phyloP scores from a whole-genome alignment of 2,113 vertebrate species.

The Eulemur rufifrons region DNA sequence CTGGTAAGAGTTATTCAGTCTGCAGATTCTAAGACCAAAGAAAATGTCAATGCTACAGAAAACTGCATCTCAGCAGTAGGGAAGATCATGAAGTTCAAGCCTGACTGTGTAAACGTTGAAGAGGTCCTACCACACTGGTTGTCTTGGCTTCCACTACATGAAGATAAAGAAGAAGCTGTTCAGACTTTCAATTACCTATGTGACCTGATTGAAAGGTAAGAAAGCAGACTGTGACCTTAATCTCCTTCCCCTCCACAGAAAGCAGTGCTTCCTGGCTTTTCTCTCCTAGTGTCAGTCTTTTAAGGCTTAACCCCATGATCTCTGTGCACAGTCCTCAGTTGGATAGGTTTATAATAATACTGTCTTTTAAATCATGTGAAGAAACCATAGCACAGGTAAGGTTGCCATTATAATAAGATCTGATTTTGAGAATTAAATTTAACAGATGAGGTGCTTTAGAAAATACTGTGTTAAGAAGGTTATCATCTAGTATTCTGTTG shows the following conservation, averaged over 20 bases:
- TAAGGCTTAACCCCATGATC: no score
- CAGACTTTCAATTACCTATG: slow-evolving; percentile 97
- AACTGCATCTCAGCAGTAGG: slow-evolving; percentile 99
- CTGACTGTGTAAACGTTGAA: slow-evolving; percentile 94
- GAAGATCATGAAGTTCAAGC: slow-evolving; percentile 96
- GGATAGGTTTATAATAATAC: background rate
- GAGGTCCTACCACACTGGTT: slow-evolving; percentile 98
- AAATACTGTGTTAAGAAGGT: background rate
- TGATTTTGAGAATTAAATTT: background rate
- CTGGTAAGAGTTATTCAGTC: slow-evolving; percentile 96
- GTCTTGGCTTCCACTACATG: slow-evolving; percentile 96
- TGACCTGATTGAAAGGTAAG: slow-evolving; percentile 97
- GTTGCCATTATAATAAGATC: background rate
- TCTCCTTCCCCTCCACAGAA: background rate
- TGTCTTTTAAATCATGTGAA: background rate
- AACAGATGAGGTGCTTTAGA: background rate
- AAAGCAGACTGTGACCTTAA: background rate
- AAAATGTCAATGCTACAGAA: slow-evolving; percentile 98
- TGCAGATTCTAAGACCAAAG: slow-evolving; percentile 94
- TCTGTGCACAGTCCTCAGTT: background rate
- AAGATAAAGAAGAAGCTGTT: slow-evolving; percentile 98
- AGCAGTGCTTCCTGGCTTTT: background rate
- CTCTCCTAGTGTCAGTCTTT: background rate
- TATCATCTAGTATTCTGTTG: background rate
- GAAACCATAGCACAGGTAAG: background rate